Percentiles rank a stretch among this genome's conserved stretches.
Evolutionary conservation across 64 coral and sea anemone genomes (phyloP).

Genomic region (Catalaphyllia jardinei): DNA sequence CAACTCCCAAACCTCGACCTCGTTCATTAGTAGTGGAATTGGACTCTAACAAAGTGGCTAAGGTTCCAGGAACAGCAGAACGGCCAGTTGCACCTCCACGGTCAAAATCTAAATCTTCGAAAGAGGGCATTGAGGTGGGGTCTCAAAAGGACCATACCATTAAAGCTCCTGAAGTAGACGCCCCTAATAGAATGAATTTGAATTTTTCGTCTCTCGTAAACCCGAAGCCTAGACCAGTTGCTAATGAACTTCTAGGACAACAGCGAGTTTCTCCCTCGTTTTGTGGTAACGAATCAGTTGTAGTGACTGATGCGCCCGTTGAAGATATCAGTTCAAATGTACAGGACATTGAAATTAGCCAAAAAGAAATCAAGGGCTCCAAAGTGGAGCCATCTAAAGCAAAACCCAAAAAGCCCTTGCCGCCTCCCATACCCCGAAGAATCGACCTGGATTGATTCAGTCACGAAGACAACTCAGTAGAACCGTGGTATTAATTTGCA

Average conservation of each 20-base stretch:
- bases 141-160: not conserved
- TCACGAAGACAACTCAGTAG: too few species aligned
- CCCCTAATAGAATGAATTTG: constrained; percentile 13
- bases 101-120: constrained; percentile 21
- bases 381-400: not conserved
- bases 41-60: not conserved
- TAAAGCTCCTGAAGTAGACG: constrained; percentile 18
- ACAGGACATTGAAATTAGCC: not conserved
- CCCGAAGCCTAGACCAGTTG: constrained; percentile 28
- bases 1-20: constrained; percentile 53
- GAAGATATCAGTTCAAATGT: not conserved
- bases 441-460: constrained; percentile 61
- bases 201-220: constrained; percentile 20
- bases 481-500: too few species aligned
- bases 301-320: not conserved
- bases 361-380: not conserved
- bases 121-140: not conserved
- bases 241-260: not conserved
- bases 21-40: constrained; percentile 27
- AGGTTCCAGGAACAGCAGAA: constrained; percentile 12
- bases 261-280: not conserved
- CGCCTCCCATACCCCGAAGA: constrained; percentile 73
- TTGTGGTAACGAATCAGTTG: not conserved
- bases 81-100: constrained; percentile 46
- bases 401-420: constrained; percentile 25